These are phyloP conservation scores for Siniperca undulata DNA, from an alignment of 2,797 vertebrate species.

Conservation along the genomic window DNA sequence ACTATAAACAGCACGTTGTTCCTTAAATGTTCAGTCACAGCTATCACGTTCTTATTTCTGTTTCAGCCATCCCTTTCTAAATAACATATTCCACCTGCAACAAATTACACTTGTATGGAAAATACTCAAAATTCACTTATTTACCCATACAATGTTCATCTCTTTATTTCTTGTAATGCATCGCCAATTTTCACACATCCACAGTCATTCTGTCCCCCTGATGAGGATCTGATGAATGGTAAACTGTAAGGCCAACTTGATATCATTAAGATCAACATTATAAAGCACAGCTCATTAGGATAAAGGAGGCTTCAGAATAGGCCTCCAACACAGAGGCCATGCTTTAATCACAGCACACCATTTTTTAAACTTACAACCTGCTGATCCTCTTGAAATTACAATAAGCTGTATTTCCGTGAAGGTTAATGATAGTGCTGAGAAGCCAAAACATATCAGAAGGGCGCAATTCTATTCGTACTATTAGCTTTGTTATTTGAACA, in stretches of 20 bases:
- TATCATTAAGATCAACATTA: constrained; percentile 35
- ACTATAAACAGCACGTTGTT: constrained; percentile 28
- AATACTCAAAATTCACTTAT: background rate
- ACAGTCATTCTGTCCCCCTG: background rate
- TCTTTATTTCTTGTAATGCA: background rate
- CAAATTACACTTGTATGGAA: background rate
- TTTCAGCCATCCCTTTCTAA: background rate
- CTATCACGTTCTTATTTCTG: background rate
- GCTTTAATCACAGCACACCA: constrained; percentile 59
- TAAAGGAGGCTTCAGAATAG: constrained; percentile 58
- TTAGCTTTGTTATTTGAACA: background rate
- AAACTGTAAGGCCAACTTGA: constrained; percentile 23
- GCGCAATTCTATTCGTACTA: background rate
- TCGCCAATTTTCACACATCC: background rate
- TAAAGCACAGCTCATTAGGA: constrained; percentile 55
- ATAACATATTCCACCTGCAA: background rate
- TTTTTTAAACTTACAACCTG: constrained; percentile 45
- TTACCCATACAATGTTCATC: background rate
- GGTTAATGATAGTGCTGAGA: constrained; percentile 24
- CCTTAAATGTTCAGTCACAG: constrained; percentile 14
- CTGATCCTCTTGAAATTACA: constrained; percentile 44
- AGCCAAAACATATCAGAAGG: background rate
- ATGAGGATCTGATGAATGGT: constrained; percentile 4
- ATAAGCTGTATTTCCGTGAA: constrained; percentile 19
- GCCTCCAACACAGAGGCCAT: constrained; percentile 70